Base-by-base conservation (phyloP, 2,888 invertebrate genomes). In the Amblyjoppa fuscipennis region DNA sequence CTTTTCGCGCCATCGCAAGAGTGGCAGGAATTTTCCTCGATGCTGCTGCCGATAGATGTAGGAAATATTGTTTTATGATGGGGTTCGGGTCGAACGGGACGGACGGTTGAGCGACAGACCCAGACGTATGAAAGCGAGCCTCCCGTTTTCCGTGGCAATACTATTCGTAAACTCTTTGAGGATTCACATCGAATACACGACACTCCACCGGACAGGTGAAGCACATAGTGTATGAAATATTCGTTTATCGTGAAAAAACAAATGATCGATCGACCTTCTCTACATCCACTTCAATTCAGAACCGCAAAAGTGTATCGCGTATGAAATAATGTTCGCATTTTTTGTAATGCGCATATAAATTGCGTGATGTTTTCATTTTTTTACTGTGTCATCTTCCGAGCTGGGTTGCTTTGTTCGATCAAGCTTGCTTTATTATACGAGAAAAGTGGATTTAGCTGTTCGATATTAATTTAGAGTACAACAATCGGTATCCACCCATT, bases 61-160 rank as follows among this genome's bases (percentile, higher is more conserved):
- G 31, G 61, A 20, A 66, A 68, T 68, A 41, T 68, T 20, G 20
- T 9, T 68, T 11, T 9, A 68, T 7, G 38, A 68, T 68, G 20
- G 20, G 11, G 2, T 16, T 41, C n/a, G 9, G 41, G 11, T 41
- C 11, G 41, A 11, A 9, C 41, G 11, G 41, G 16, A 41, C 25
- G 20, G 68, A 41, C 68, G 20, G 41, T 9, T 20, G 41, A 45
- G 41, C 25, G 20, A 41, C 68, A 38, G 41, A 41, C 11, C 3
- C 41, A 41, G 20, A 45, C 9, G 3, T 34, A n/a, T 16, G 16
- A 49, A 16, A 49, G 31, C 31, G 31, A 28, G 13, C 6, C 7
- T 68, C 9, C 20, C 68, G 28, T 41, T 41, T 68, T 3, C 20
- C 41, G 13, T 68, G 11, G 68, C n/a, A 41, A 41, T 45, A 9